Evolutionary conservation across 2,888 invertebrate genomes (phyloP).

Genomic region (Phasia obesa): DNA sequence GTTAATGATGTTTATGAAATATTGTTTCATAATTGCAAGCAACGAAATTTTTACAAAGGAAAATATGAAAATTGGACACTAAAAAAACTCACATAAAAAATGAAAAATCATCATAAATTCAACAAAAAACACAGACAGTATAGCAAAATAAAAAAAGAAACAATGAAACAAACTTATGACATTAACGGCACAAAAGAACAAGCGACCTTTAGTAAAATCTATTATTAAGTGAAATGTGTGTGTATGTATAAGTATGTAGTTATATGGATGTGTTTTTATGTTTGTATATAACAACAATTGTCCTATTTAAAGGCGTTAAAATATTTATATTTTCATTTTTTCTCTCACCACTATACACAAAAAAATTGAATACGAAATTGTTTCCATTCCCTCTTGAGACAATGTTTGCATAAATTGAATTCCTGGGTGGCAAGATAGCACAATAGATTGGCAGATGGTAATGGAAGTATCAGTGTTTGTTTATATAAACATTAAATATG

Average conservation of each 20-base stretch:
- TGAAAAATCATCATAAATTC: constrained; percentile 29
- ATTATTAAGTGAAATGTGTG: constrained; percentile 7
- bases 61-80: background rate
- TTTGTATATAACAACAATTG: constrained; percentile 4
- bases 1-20: constrained; percentile 55
- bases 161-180: constrained; percentile 21
- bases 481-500: constrained; percentile 42
- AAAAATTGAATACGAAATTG: constrained; percentile 43
- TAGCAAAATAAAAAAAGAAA: background rate
- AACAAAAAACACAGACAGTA: background rate
- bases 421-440: background rate
- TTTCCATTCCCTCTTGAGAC: constrained; percentile 25
- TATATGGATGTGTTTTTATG: background rate
- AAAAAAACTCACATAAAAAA: background rate
- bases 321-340: constrained; percentile 25
- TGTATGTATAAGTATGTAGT: background rate
- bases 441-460: background rate
- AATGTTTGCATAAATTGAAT: constrained; percentile 24
- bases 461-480: constrained; percentile 22
- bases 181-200: background rate
- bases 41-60: constrained; percentile 13
- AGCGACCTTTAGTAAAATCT: constrained; percentile 2
- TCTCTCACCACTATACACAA: background rate
- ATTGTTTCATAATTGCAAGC: constrained; percentile 52
- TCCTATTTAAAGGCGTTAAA: constrained; percentile 38